phyloP scores from a whole-genome alignment of 2,797 vertebrate species.

The Halcyon chelicuti region DNA sequence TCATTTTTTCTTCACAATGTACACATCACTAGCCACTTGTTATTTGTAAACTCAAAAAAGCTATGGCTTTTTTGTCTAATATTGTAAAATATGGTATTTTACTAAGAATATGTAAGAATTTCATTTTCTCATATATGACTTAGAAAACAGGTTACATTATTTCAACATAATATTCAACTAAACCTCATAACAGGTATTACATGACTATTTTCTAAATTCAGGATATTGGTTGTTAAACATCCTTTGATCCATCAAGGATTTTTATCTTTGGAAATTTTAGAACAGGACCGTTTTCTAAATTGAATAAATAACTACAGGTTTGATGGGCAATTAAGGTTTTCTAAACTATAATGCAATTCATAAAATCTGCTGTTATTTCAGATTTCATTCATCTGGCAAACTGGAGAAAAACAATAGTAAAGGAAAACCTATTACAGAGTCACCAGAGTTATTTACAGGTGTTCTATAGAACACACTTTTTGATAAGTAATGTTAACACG shows the following conservation, averaged over 20 bases:
- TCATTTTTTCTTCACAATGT: neutral
- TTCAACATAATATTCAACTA: neutral
- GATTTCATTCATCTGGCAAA: no score
- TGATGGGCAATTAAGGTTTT: no score
- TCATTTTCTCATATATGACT: neutral
- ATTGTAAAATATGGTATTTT: neutral
- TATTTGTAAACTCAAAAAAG: neutral
- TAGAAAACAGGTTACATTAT: neutral
- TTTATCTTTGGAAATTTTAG: conserved; percentile 2
- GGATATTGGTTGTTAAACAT: neutral
- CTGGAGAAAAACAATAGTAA: no score
- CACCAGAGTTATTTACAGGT: no score
- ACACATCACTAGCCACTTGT: neutral
- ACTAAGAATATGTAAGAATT: neutral
- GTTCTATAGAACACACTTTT: no score
- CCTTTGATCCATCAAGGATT: neutral
- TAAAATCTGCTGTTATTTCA: no score
- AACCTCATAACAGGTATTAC: neutral
- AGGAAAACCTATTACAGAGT: no score
- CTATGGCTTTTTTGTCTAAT: neutral
- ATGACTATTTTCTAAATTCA: neutral
- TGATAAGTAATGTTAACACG: no score
- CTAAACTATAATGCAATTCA: no score
- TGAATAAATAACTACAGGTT: neutral
- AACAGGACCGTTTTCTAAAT: neutral